Conservation (phyloP, 1,140 invertebrate genomes). For the Wiebesia pumilae region DNA sequence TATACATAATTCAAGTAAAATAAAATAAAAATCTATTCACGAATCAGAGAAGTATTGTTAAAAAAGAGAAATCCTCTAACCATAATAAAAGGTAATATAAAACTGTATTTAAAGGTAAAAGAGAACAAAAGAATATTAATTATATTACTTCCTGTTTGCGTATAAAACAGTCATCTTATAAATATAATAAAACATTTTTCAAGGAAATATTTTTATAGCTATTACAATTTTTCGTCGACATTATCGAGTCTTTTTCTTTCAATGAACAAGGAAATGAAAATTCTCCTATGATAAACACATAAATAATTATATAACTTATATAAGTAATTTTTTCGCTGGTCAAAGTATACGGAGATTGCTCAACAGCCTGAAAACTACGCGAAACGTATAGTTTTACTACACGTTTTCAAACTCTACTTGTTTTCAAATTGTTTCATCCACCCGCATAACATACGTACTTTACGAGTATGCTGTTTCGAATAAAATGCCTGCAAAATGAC, state of each 20-base stretch:
- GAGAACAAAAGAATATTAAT: not conserved
- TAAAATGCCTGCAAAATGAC: constrained; percentile 1
- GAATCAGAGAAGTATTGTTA: too few species aligned
- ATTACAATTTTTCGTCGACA: too few species aligned
- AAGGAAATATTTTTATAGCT: not conserved
- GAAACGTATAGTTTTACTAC: too few species aligned
- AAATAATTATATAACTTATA: not conserved
- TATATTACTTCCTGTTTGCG: too few species aligned
- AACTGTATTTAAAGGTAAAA: too few species aligned
- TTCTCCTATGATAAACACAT: too few species aligned
- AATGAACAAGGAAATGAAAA: too few species aligned
- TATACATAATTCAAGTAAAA: too few species aligned
- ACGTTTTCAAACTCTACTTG: not conserved
- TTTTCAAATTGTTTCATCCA: not conserved
- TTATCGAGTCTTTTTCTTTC: too few species aligned
- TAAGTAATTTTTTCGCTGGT: not conserved
- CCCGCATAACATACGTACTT: not conserved
- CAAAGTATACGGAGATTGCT: not conserved
- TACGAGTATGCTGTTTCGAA: constrained; percentile 2
- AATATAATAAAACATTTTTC: not conserved
- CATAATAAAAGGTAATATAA: too few species aligned
- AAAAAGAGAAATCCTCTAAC: too few species aligned
- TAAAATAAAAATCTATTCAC: too few species aligned
- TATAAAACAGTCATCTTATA: not conserved
- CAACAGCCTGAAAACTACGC: not conserved